Conservation (phyloP, 1,140 invertebrate species). For the Akabosia matsudoensis region DNA sequence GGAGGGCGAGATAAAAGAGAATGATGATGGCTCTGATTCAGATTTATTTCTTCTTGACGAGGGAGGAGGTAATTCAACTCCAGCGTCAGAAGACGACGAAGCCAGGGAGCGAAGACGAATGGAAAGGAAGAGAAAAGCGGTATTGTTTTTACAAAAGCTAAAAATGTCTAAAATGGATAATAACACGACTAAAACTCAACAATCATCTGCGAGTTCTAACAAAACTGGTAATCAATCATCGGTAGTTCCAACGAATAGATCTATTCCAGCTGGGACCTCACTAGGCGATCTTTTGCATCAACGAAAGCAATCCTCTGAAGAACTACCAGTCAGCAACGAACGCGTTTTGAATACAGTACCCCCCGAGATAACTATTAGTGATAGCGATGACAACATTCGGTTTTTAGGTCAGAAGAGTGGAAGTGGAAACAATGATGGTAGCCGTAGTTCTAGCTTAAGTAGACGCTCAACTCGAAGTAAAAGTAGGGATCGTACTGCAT, state of each 20-base stretch:
- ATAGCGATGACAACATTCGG: not conserved
- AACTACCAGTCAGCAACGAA: not conserved
- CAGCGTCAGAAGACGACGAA: slow-evolving; percentile 27
- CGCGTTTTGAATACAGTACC: not conserved
- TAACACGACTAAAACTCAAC: not conserved
- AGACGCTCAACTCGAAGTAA: slow-evolving; percentile 4
- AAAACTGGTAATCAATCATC: not conserved
- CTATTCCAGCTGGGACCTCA: not conserved
- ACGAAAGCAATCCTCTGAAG: not conserved
- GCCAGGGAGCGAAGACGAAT: slow-evolving; percentile 17
- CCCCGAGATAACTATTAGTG: not conserved
- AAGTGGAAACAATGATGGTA: not conserved
- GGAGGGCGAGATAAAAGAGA: not conserved
- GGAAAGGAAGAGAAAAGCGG: slow-evolving; percentile 41
- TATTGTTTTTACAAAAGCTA: slow-evolving; percentile 36
- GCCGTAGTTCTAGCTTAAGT: not conserved
- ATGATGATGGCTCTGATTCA: not conserved
- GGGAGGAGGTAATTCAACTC: not conserved
- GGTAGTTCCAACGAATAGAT: not conserved
- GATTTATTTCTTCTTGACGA: not conserved
- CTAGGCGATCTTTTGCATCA: not conserved
- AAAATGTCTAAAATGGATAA: not conserved
- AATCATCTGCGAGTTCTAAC: not conserved
- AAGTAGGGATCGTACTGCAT: not conserved
- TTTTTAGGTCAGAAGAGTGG: not conserved